Conservation (phyloP, 2,113 vertebrate genomes). For the Aleadryas rufinucha region DNA sequence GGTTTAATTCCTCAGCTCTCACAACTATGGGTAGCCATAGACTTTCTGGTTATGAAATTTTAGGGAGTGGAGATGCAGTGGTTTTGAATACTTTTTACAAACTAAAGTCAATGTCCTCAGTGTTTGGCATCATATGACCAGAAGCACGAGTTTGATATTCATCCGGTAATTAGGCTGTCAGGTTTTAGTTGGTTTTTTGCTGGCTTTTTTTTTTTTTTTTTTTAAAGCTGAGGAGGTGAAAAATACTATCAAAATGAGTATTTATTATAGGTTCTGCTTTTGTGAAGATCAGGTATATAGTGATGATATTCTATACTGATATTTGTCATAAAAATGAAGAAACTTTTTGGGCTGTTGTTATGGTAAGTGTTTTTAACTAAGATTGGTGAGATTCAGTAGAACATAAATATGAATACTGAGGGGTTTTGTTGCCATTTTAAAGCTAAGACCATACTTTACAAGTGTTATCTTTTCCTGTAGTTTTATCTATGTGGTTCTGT, state of each 20-base stretch:
- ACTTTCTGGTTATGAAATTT: not conserved
- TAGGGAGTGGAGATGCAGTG: not conserved
- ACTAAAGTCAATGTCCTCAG: not conserved
- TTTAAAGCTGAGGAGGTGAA: not conserved
- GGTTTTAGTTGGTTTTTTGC: not conserved
- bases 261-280: not conserved
- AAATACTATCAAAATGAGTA: not conserved
- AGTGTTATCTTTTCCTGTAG: not conserved
- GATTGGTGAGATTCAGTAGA: not conserved
- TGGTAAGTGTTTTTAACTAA: not conserved
- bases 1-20: not conserved
- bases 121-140: slow-evolving; percentile 34
- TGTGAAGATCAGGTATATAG: not conserved
- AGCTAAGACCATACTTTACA: not conserved
- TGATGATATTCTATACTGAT: not conserved
- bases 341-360: not conserved
- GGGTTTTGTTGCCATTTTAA: not conserved
- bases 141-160: not conserved
- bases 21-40: not conserved
- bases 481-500: not conserved
- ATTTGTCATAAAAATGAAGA: not conserved
- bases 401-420: not conserved
- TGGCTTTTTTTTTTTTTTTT: not conserved
- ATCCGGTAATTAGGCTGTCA: not conserved
- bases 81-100: not conserved